Evolutionary conservation across 1,140 invertebrate genomes (phyloP), one percentile per base, ranked within the genome.

Genomic region (Paracyclopina nana): DNA sequence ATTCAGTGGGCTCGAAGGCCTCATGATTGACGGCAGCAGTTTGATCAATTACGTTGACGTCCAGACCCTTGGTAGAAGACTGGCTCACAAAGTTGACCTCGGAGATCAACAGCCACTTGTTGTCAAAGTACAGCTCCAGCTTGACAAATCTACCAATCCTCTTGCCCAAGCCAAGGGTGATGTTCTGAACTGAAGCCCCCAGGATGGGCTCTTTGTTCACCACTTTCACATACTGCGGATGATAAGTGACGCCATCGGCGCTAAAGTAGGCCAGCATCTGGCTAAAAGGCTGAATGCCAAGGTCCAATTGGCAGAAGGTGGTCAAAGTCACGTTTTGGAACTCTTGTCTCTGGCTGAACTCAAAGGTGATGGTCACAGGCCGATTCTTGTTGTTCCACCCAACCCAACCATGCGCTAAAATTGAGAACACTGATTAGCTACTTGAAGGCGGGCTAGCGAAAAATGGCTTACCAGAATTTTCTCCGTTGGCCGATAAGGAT

Each of bases 31-130:
- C n/a, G n/a, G n/a, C n/a, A n/a, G n/a, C n/a, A n/a, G n/a, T n/a
- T n/a, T n/a, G n/a, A n/a, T n/a, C n/a, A n/a, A n/a, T n/a, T n/a
- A n/a, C n/a, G n/a, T n/a, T n/a, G n/a, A n/a, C n/a, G n/a, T n/a
- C n/a, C n/a, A n/a, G n/a, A n/a, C n/a, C n/a, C n/a, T n/a, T n/a
- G n/a, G n/a, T n/a, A n/a, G n/a, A 9, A 30, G 29, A n/a, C 6
- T 14, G 14, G 9, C n/a, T 80, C 60, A 79, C 75, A 58, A 79
- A 78, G 27, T 67, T 68, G 9, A 84, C 71, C 66, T 85, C 82
- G 59, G 78, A 77, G 31, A 86, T 71, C 63, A 86, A 73, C 51
- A 86, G 75, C 80, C 80, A 82, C 40, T 71, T 68, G 22, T 75
- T 69, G 25, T 76, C 76, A 60, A 83, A 86, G 61, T 72, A 76